These are phyloP conservation scores for Epiperipatus broadwayi DNA, from an alignment of 2,888 invertebrate genomes.

Conservation along the genomic window DNA sequence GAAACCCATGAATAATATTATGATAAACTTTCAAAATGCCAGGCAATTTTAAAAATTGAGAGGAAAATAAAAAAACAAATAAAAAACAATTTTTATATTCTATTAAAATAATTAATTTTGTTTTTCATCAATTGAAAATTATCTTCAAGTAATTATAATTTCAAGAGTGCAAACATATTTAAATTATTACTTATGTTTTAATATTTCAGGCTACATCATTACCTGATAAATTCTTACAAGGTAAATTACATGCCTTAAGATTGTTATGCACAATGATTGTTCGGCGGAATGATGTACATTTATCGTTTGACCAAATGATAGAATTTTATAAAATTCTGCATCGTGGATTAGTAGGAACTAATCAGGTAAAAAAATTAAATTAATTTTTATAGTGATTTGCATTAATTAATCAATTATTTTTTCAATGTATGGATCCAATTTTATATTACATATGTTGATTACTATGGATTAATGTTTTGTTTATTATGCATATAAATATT, in stretches of 20 bases:
- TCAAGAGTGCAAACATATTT: background rate
- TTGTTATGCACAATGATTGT: constrained; percentile 59
- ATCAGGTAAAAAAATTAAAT: constrained; percentile 35
- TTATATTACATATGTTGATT: constrained; percentile 4
- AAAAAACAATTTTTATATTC: too few relatives aligned
- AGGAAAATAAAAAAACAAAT: too few relatives aligned
- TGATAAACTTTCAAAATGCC: too few relatives aligned
- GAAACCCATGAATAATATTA: too few relatives aligned
- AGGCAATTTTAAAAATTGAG: too few relatives aligned
- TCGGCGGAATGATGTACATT: constrained; percentile 52
- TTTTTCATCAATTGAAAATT: too few relatives aligned
- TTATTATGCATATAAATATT: too few relatives aligned
- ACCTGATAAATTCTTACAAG: constrained; percentile 47
- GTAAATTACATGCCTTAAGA: constrained; percentile 67
- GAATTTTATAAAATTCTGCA: constrained; percentile 74
- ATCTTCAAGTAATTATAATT: too few relatives aligned
- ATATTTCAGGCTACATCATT: constrained; percentile 43
- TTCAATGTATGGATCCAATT: constrained; percentile 9
- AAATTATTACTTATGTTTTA: constrained; percentile 14
- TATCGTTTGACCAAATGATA: constrained; percentile 50
- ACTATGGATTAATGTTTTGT: constrained; percentile 10
- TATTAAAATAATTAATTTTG: too few relatives aligned
- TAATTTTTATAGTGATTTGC: constrained; percentile 22
- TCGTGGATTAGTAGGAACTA: constrained; percentile 38
- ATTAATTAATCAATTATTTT: too few relatives aligned